Base-by-base conservation (phyloP, 1,140 invertebrate genomes). In the Drosophila ambigua region DNA sequence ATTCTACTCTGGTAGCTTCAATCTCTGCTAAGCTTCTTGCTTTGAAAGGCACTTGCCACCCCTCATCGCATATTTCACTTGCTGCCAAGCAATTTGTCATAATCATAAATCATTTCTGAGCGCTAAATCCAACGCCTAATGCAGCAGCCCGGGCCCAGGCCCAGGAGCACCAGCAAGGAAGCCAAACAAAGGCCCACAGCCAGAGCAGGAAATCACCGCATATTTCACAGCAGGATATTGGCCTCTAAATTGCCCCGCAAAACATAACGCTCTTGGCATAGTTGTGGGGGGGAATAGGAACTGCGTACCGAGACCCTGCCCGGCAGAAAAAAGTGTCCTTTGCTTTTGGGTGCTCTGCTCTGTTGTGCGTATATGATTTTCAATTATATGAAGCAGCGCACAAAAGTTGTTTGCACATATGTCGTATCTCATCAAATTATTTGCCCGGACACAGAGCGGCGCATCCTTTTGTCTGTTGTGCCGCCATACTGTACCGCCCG, bases 381-480 rank as follows among this genome's bases (percentile, higher is more conserved):
- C 89, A 91, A 87, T 89, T 91, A 91, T 91, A 68, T 77, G 66
- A 77, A 84, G 84, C 79, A 85, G 66, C 79, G 75, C 84, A 79
- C 63, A 66, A 88, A 88, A 89, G 71, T 83, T 91, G 90, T 91
- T 91, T 91, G 85, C 90, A 91, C 90, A 91, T 91, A 91, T 91
- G 90, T 91, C 90, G 90, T 88, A 90, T 91, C 90, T 91, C 90
- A 91, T 91, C 90, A 88, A 84, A 91, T 90, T 84, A 91, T 91
- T 91, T 90, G 82, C 89, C 88, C 85, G 62, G 50, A 62, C 54
- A 61, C 49, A 57, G 64, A 28, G 48, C 20, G 77, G 66, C 84
- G 66, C 77, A 90, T 89, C 85, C 84, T 85, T 89, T 83, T 84
- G 74, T 87, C 57, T 58, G 39, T 23, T 49, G 20, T 8, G 35